Base-by-base conservation (phyloP, 2,797 vertebrate genomes). In the Schizopygopsis pylzovi region DNA sequence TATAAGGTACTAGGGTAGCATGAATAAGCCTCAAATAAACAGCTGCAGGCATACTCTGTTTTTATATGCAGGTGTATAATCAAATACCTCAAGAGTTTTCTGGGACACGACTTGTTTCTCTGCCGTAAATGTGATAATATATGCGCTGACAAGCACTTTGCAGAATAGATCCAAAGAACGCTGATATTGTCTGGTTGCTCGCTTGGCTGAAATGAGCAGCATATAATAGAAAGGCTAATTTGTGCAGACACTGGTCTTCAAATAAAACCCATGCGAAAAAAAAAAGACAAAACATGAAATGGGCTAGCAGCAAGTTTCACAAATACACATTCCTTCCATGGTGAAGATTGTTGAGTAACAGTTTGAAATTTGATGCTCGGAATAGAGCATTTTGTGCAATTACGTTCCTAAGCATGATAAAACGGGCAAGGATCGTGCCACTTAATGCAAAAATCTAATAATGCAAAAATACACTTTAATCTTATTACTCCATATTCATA, bases 61-160 rank as follows among this genome's bases (percentile, higher is more conserved):
- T 49, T 52, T 79, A 85, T 61, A 47, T 79, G 70, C 56, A 73
- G 56, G 33, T 5, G 4, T n/a, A 75, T 73, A 52, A 85, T 85
- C 45, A 81, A 81, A 85, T 75, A 81, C 68, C 47, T 81, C 56
- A 65, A 67, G 70, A 73, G 43, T 85, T 81, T 81, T 81, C 84
- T 65, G 33, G 33, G 54, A 73, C 84, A 85, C 22, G 68, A 33
- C 47, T 81, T 75, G 78, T 73, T 81, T 63, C 70, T 39, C 25
- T 65, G 78, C 54, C 28, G 65, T 85, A 81, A 85, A 73, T 63
- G 78, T 65, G 70, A 75, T 85, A 81, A 85, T 75, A 75, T 80
- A 73, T 81, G 84, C 78, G 4, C 77, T n/a, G n/a, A 63, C 84
- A 43, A 25, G 45, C 78, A 73, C 15, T 65, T 75, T 72, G 68